Base-by-base conservation (phyloP, 2,113 vertebrate species). In the Ammodytes marinus region DNA sequence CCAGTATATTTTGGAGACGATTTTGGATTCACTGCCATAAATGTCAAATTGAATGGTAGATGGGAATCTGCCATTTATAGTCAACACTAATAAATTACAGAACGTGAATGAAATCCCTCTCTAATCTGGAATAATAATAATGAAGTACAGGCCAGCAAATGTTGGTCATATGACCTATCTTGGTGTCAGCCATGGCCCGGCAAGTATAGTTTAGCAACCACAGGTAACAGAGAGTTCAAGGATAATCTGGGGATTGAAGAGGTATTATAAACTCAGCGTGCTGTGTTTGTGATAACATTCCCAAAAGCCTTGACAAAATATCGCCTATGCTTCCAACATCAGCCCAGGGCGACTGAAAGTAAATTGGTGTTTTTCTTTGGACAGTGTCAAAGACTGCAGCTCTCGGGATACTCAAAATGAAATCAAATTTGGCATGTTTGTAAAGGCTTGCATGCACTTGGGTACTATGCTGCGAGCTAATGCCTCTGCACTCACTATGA, bases 211-310 rank as follows among this genome's bases (percentile, higher is more conserved):
- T 82, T 74, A 63, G 60, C 53, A 75, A 55, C 45, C 55, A 40
- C 85, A 91, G 88, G 86, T 93, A 89, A 91, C 55, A 8, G 6
- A 81, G 77, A 85, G 89, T 92, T 92, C 90, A 89, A 72, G 83
- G 73, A 86, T 88, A 88, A 92, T 89, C 75, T 75, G 4, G 64
- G 79, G 89, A 86, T 90, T 88, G 66, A 67, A 71, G 63, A 69
- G 66, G 68, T 76, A 69, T 89, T 85, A 85, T 13, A 75, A 88
- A 83, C 60, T 79, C 66, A 68, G 68, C 40, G 27, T 66, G 42
- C 86, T 80, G 79, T 82, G 89, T 88, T 93, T 91, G 71, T 84
- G 76, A 90, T 91, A 90, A 88, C 67, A 75, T 88, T 84, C 54
- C 66, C 65, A 65, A 83, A 90, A 90, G 77, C 77, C 84, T 65